Conservation (phyloP, 2,797 vertebrate genomes). For the Petrocephalus schoutedeni region DNA sequence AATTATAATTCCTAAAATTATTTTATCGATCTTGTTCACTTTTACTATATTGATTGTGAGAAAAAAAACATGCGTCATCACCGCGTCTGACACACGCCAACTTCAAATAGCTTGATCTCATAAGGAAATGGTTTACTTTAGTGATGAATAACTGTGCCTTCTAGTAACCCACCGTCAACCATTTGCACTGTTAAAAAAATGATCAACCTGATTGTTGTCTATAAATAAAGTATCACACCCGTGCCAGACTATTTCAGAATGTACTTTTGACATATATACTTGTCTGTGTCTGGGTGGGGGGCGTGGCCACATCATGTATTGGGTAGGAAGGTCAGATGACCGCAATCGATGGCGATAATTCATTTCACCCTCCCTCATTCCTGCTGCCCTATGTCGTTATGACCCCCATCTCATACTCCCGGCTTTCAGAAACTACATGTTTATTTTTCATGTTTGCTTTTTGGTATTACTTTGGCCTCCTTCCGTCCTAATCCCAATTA, state of each 20-base stretch:
- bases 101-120: background rate
- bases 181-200: background rate
- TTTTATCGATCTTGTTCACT: background rate
- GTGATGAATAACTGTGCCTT: background rate
- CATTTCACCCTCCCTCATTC: background rate
- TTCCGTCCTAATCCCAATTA: background rate
- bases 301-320: background rate
- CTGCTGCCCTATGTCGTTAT: background rate
- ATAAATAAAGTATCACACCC: background rate
- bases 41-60: background rate
- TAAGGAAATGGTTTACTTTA: background rate
- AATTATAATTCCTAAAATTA: background rate
- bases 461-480: background rate
- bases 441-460: background rate
- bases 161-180: background rate
- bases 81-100: background rate
- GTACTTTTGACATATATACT: background rate
- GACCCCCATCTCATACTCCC: background rate
- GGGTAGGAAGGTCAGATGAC: background rate
- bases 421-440: background rate
- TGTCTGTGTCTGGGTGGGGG: background rate
- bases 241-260: background rate
- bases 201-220: background rate
- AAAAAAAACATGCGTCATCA: background rate
- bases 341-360: background rate